phyloP scores from a whole-genome alignment of 2,888 invertebrate species.

The Helicoverpa assulta region DNA sequence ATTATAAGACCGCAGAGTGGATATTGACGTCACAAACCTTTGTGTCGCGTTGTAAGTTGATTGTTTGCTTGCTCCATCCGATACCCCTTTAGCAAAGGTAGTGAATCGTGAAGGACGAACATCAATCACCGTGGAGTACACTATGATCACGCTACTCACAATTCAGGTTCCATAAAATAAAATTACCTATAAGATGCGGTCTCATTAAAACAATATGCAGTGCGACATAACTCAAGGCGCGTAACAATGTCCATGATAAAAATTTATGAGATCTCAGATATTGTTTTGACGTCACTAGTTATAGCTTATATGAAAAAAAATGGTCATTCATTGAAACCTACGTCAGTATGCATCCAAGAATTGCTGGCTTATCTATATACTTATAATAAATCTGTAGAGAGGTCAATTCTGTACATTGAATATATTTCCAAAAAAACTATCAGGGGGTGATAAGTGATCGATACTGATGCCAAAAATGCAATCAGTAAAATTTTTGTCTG shows the following conservation, averaged over 20 bases:
- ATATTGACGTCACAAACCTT: conserved; percentile 66
- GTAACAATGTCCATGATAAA: not conserved
- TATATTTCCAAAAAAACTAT: too few relatives aligned
- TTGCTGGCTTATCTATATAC: conserved; percentile 20
- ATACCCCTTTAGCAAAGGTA: conserved; percentile 66
- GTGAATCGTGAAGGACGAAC: conserved; percentile 74
- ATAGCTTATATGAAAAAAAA: conserved; percentile 2
- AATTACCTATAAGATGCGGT: not conserved
- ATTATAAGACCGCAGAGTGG: conserved; percentile 64
- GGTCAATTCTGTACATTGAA: too few relatives aligned
- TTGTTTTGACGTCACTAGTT: conserved; percentile 36
- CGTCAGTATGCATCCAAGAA: conserved; percentile 50
- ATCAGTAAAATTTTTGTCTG: too few relatives aligned
- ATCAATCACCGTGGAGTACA: conserved; percentile 54
- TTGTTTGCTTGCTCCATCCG: conserved; percentile 66
- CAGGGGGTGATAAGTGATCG: too few relatives aligned
- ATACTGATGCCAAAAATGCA: too few relatives aligned
- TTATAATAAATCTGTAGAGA: too few relatives aligned
- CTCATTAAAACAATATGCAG: conserved; percentile 12
- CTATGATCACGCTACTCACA: conserved; percentile 23
- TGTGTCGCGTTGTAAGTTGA: conserved; percentile 62
- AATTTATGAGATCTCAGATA: conserved; percentile 35
- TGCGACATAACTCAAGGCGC: not conserved
- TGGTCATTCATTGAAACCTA: conserved; percentile 47
- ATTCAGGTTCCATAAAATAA: conserved; percentile 22